Conservation (phyloP, 1,140 invertebrate species). For the Drosophila micromelanica region DNA sequence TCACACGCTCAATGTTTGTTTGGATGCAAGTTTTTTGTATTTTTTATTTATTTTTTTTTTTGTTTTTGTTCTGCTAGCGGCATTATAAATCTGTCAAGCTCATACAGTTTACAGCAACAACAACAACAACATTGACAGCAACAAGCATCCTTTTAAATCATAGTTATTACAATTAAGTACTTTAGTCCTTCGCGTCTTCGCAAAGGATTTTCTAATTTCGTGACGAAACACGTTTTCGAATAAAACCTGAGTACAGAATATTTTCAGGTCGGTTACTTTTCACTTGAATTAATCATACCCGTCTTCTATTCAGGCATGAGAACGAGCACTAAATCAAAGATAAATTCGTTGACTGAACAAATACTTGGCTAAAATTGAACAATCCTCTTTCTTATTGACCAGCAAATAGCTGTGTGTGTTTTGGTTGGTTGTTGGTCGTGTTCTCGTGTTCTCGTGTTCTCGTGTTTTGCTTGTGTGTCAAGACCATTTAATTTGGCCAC, state of each 20-base stretch:
- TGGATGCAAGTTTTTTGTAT: conserved; percentile 36
- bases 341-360: too few relatives aligned
- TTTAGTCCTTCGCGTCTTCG: too few relatives aligned
- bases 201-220: too few relatives aligned
- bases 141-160: not conserved
- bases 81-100: conserved; percentile 45
- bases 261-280: too few relatives aligned
- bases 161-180: not conserved
- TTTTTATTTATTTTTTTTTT: not conserved
- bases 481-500: not conserved
- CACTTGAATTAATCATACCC: not conserved
- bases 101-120: conserved; percentile 17
- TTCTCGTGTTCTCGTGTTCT: too few relatives aligned
- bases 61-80: conserved; percentile 19
- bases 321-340: too few relatives aligned
- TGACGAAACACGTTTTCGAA: not conserved
- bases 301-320: not conserved
- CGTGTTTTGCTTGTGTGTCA: too few relatives aligned
- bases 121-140: conserved; percentile 7
- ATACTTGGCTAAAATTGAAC: too few relatives aligned
- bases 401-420: too few relatives aligned
- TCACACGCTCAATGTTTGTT: conserved; percentile 24
- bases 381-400: too few relatives aligned
- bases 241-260: too few relatives aligned
- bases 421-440: too few relatives aligned